Conservation (phyloP, 2,113 vertebrate genomes). For the Sorex araneus region DNA sequence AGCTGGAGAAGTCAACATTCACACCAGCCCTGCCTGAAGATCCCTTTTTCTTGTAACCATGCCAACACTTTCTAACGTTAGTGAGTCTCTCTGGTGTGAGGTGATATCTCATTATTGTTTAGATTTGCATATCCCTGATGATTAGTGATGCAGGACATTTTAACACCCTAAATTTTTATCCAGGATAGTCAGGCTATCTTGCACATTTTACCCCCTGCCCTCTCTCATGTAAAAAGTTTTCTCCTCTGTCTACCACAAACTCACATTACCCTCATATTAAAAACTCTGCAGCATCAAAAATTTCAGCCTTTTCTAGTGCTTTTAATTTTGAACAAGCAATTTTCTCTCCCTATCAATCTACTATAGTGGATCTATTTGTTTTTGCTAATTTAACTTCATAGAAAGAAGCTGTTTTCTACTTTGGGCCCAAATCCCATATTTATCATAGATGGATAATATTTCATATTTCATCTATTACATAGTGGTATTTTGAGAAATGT, state of each 20-base stretch:
- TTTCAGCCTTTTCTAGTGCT: neutral
- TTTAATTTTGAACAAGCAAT: neutral
- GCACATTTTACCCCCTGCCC: neutral
- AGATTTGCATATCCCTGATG: too few species aligned
- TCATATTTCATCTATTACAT: neutral
- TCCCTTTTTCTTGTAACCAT: too few species aligned
- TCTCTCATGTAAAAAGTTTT: constrained; percentile 6
- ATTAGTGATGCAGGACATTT: too few species aligned
- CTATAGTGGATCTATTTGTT: constrained; percentile 4
- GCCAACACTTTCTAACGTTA: too few species aligned
- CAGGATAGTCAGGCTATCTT: neutral
- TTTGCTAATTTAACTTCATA: constrained; percentile 26
- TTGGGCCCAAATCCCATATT: neutral
- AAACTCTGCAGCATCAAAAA: neutral
- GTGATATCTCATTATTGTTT: too few species aligned
- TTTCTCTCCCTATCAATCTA: neutral
- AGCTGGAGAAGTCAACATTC: too few species aligned
- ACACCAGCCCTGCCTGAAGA: too few species aligned
- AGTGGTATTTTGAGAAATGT: constrained; percentile 10
- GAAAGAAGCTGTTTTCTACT: constrained; percentile 36
- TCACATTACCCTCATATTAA: neutral
- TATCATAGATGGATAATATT: neutral
- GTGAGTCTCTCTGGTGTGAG: too few species aligned
- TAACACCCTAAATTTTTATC: neutral
- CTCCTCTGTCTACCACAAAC: neutral